Percentiles rank a stretch among this genome's conserved stretches.
phyloP scores from a whole-genome alignment of 2,888 invertebrate species.

The Nezara viridula region DNA sequence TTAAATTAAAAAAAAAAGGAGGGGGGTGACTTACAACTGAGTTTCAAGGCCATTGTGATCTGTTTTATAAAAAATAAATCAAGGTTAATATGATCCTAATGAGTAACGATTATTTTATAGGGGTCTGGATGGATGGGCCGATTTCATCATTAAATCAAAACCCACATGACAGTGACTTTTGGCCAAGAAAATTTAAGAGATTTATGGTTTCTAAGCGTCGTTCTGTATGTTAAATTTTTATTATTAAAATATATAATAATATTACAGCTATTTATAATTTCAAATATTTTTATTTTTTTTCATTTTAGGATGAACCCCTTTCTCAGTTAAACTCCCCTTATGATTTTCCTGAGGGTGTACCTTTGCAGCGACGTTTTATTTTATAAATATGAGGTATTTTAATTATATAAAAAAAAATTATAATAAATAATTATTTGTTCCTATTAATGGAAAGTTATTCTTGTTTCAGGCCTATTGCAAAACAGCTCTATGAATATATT shows the following conservation, averaged over 20 bases:
- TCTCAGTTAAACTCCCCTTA: constrained; percentile 52
- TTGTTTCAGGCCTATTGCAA: constrained; percentile 56
- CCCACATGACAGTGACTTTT: constrained; percentile 8
- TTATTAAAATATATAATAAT: constrained; percentile 64
- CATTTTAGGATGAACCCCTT: constrained; percentile 65
- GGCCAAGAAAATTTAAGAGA: constrained; percentile 70
- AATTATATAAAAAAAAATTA: not conserved
- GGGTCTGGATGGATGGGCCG: constrained; percentile 67
- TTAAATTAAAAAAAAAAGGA: too few species aligned
- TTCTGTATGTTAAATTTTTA: constrained; percentile 69
- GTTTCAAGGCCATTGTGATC: too few species aligned
- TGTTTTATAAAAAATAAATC: too few species aligned
- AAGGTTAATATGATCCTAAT: not conserved
- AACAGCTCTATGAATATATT: constrained; percentile 43
- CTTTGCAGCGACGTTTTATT: constrained; percentile 75
- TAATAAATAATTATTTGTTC: not conserved
- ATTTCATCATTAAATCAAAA: constrained; percentile 61
- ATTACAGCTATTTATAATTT: not conserved
- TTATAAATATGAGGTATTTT: constrained; percentile 70
- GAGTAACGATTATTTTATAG: constrained; percentile 56
- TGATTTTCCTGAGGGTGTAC: constrained; percentile 70
- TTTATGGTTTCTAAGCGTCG: constrained; percentile 76
- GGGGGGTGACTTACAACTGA: too few species aligned
- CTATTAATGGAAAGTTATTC: not conserved
- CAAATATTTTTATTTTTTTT: constrained; percentile 68